Evolutionary conservation across 2,888 invertebrate genomes (phyloP).

Genomic region (Orthosia cruda): DNA sequence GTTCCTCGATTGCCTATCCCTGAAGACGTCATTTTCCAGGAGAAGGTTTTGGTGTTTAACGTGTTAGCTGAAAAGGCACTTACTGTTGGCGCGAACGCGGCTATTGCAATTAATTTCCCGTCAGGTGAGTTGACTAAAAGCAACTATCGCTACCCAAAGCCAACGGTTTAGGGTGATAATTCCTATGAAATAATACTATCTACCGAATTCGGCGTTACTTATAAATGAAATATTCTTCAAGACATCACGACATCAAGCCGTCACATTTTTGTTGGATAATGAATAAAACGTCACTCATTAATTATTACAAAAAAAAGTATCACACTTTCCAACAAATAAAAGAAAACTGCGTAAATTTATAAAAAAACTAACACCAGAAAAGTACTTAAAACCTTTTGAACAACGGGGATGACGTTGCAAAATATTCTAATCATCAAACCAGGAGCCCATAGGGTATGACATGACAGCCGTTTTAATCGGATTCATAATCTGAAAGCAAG

Average conservation of each 20-base stretch:
- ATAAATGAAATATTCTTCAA: too few relatives aligned
- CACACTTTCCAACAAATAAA: not conserved
- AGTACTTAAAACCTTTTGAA: not conserved
- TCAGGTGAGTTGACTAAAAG: constrained; percentile 73
- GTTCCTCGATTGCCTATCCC: constrained; percentile 74
- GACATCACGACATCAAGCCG: too few relatives aligned
- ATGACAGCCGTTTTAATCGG: not conserved
- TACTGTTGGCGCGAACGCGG: constrained; percentile 80
- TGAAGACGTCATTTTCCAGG: constrained; percentile 79
- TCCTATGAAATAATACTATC: not conserved
- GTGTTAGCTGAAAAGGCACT: constrained; percentile 79
- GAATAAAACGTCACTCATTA: not conserved
- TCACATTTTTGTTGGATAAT: too few relatives aligned
- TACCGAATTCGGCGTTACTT: not conserved
- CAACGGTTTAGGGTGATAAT: not conserved
- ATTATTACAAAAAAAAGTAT: not conserved
- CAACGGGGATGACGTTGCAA: not conserved
- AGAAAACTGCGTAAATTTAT: not conserved
- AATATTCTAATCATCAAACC: not conserved
- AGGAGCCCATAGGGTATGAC: too few relatives aligned
- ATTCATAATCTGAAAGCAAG: too few relatives aligned
- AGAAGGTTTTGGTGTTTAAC: constrained; percentile 81
- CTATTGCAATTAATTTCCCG: constrained; percentile 76
- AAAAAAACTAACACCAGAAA: not conserved
- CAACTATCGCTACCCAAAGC: not conserved